Base-by-base conservation (phyloP, 2,113 vertebrate species). In the Rhinoptilus africanus region DNA sequence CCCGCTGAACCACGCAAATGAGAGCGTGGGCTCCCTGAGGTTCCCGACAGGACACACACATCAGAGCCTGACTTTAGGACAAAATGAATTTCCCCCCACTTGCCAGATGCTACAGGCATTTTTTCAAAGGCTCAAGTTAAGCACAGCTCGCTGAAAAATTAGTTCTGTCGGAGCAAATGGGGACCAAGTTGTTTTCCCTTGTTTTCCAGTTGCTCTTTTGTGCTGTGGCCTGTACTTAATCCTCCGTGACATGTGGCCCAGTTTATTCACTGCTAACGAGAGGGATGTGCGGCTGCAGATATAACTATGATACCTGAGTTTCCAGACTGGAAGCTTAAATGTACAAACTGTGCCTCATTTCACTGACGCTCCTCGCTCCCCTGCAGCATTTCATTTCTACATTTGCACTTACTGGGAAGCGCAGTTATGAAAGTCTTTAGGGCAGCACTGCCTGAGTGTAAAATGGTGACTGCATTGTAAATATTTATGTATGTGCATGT, bases 1-100 rank as follows among this genome's bases (percentile, higher is more conserved):
- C 0, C 0, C 11, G 18, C 10, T 34, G 32, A 73, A 67, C 0
- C 1, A 50, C 19, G 37, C 23, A 39, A n/a, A 45, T 1, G 23
- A 41, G 27, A 66, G 5, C 45, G 8, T 41, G 10, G 10, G 26
- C n/a, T 51, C 16, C 10, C 7, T 45, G 14, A 6, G 24, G 7
- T 16, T 54, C 32, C n/a, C 32, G 19, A 5, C 4, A 3, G 4
- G 18, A 32, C 14, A 22, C 9, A 11, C 2, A 3, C 15, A 19
- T 15, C 35, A 60, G 19, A 60, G 28, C 37, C 5, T 14, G 50
- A 68, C 60, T 60, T 91, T 35, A 22, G 45, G 43, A n/a, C 24
- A 84, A 80, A 39, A 8, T 76, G 6, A 41, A 68, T 86, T 88
- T 87, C 28, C 34, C 28, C 27, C 5, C 18, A 9, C 5, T 34